Percentiles rank a stretch among this genome's conserved stretches.
These are phyloP conservation scores for Cephalopachus bancanus DNA, from an alignment of 2,797 vertebrate species.

Conservation along the genomic window DNA sequence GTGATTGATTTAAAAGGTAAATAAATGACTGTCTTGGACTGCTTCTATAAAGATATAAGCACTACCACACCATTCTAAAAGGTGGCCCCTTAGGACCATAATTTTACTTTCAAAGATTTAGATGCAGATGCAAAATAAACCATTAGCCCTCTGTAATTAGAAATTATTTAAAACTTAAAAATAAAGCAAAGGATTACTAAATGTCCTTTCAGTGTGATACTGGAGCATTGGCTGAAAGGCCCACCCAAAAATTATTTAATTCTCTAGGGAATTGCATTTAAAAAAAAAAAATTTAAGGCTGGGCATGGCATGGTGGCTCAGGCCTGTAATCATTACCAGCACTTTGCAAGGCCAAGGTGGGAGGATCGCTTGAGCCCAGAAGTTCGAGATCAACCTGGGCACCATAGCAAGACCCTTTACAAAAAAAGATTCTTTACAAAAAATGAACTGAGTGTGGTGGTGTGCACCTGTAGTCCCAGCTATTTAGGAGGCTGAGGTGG, in stretches of 20 bases:
- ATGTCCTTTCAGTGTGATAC: slow-evolving; percentile 44
- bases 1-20: slow-evolving; percentile 58
- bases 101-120: slow-evolving; percentile 65
- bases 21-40: slow-evolving; percentile 61
- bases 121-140: slow-evolving; percentile 38
- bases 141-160: slow-evolving; percentile 52
- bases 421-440: too few relatives aligned
- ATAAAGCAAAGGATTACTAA: slow-evolving; percentile 24
- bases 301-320: too few relatives aligned
- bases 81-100: not conserved
- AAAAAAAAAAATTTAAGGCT: too few relatives aligned
- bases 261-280: not conserved
- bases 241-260: slow-evolving; percentile 47
- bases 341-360: too few relatives aligned
- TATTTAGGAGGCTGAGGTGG: too few relatives aligned
- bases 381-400: too few relatives aligned
- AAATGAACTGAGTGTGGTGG: too few relatives aligned
- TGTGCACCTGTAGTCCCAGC: too few relatives aligned
- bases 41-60: slow-evolving; percentile 4
- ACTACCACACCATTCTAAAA: slow-evolving; percentile 41
- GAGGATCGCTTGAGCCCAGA: too few relatives aligned
- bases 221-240: slow-evolving; percentile 20
- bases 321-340: too few relatives aligned
- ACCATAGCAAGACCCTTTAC: too few relatives aligned
- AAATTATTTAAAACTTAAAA: slow-evolving; percentile 69